Evolutionary conservation across 2,888 invertebrate genomes (phyloP).

Genomic region (Osedax fenrisi): DNA sequence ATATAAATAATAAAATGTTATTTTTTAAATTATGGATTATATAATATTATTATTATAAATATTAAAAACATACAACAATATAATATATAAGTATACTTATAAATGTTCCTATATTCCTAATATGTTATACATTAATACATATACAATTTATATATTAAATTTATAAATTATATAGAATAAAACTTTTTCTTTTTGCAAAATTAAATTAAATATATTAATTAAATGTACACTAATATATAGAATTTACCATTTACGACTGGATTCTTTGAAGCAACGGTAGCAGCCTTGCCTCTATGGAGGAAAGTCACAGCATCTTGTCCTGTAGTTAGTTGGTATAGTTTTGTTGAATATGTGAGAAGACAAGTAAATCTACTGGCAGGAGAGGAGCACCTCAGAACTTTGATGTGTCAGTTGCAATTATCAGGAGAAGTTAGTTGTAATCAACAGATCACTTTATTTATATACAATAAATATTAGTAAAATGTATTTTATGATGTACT

Average conservation of each 20-base stretch:
- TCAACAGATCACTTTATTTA: not conserved
- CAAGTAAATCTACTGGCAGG: constrained; percentile 60
- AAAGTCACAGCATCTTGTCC: constrained; percentile 56
- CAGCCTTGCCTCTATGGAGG: constrained; percentile 53
- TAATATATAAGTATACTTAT: too few species aligned
- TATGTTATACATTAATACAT: too few species aligned
- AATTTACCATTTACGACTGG: constrained; percentile 55
- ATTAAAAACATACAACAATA: too few species aligned
- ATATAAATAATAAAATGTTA: too few species aligned
- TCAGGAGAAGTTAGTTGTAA: constrained; percentile 57
- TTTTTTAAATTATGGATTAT: too few species aligned
- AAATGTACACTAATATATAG: too few species aligned
- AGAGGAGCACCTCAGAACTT: constrained; percentile 58
- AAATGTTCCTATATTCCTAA: too few species aligned
- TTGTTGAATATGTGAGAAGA: constrained; percentile 55
- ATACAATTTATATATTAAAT: too few species aligned
- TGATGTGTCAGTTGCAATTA: constrained; percentile 58
- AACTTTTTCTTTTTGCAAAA: not conserved
- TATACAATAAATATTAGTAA: not conserved
- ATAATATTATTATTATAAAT: too few species aligned
- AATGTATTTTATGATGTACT: not conserved
- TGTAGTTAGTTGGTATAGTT: constrained; percentile 57
- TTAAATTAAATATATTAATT: too few species aligned
- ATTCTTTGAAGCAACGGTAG: constrained; percentile 56
- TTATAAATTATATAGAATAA: not conserved